Conservation (phyloP, 2,888 invertebrate species). For the Dione juno region DNA sequence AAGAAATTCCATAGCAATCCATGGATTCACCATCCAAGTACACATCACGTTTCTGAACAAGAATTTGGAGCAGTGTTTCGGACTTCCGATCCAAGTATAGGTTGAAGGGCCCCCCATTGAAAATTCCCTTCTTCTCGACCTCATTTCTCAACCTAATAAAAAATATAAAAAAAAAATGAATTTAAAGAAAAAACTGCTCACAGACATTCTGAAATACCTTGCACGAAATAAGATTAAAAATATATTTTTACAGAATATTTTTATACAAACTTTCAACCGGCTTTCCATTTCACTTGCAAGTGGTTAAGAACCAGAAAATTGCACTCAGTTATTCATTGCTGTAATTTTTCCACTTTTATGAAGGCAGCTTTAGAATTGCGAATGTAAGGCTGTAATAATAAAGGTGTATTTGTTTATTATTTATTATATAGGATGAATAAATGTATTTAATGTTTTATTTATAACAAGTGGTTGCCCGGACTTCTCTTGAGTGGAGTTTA, state of each 20-base stretch:
- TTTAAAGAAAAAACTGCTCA: neutral
- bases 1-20: no score
- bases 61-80: no score
- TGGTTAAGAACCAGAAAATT: conserved; percentile 24
- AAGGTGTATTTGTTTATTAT: conserved; percentile 5
- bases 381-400: neutral
- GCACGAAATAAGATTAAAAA: neutral
- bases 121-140: neutral
- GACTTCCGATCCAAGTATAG: no score
- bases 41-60: no score
- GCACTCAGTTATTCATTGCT: conserved; percentile 19
- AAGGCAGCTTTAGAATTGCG: conserved; percentile 6
- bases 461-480: neutral
- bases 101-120: no score
- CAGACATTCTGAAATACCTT: neutral
- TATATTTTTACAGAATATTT: conserved; percentile 3
- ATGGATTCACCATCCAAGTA: no score
- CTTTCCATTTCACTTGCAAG: conserved; percentile 16
- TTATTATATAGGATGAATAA: neutral
- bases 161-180: no score
- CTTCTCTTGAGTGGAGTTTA: neutral
- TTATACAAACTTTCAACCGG: neutral
- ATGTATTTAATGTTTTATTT: neutral
- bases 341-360: neutral
- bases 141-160: no score